Evolutionary conservation across 2,113 vertebrate species (phyloP).

Genomic region (Nestor notabilis): DNA sequence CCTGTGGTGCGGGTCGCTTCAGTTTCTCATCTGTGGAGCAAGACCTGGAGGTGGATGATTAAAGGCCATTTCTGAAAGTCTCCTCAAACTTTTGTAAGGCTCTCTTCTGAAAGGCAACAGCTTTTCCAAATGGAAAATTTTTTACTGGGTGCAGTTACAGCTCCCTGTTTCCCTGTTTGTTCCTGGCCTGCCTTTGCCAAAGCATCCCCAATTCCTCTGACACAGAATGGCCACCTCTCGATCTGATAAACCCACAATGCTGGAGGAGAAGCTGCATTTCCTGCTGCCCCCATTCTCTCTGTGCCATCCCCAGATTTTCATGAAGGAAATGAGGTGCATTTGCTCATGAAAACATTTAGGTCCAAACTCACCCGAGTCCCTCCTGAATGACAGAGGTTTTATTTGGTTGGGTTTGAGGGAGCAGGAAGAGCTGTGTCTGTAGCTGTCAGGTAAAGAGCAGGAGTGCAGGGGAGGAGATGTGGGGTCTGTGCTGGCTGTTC

Average conservation of each 20-base stretch:
- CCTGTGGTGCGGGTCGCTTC: background rate
- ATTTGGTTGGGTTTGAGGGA: background rate
- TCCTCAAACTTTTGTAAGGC: background rate
- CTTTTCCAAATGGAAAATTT: background rate
- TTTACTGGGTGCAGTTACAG: background rate
- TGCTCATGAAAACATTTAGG: background rate
- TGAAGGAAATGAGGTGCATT: background rate
- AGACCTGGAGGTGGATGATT: background rate
- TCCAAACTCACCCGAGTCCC: background rate
- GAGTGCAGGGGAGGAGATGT: accelerated
- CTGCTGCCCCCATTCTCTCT: background rate
- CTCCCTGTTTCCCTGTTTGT: background rate
- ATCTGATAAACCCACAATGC: background rate
- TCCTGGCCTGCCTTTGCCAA: accelerated
- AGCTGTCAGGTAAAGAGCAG: accelerated
- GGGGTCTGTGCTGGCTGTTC: accelerated
- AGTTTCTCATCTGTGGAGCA: background rate
- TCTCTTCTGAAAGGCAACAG: background rate
- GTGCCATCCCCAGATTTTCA: background rate
- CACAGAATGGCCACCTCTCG: accelerated
- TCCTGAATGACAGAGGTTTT: background rate
- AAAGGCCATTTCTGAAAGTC: background rate
- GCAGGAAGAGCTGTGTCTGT: accelerated
- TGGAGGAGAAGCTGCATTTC: background rate
- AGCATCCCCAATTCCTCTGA: background rate